Conservation (phyloP, 2,888 invertebrate genomes). For the Drosophila demipolita region DNA sequence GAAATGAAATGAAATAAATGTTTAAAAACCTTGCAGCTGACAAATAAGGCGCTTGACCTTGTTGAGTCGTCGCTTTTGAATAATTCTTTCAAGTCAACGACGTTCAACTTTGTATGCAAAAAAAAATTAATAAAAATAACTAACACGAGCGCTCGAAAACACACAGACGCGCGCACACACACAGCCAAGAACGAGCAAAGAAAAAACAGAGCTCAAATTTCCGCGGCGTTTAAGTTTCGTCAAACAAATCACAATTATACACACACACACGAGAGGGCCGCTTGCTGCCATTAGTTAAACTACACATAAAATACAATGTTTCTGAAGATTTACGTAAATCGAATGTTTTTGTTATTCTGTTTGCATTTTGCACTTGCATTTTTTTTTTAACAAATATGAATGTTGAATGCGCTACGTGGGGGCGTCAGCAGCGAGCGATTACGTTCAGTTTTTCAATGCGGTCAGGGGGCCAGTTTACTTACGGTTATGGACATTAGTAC, state of each 20-base stretch:
- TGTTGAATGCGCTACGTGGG: conserved; percentile 63
- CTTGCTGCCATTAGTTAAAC: conserved; percentile 38
- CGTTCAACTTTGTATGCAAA: conserved; percentile 70
- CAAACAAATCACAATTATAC: conserved; percentile 25
- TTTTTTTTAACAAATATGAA: conserved; percentile 52
- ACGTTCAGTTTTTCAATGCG: conserved; percentile 5
- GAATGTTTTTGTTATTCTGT: conserved; percentile 40
- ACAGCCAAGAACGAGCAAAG: conserved; percentile 32
- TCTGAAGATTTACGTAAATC: conserved; percentile 34
- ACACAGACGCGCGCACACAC: conserved; percentile 34
- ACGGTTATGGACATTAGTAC: conserved; percentile 85
- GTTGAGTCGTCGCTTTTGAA: conserved; percentile 70
- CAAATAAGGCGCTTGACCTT: conserved; percentile 77
- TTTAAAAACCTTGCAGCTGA: conserved; percentile 59
- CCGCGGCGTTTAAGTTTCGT: conserved; percentile 66
- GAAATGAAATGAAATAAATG: conserved; percentile 60
- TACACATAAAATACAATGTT: conserved; percentile 34
- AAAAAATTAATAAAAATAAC: conserved; percentile 38
- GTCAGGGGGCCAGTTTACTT: conserved; percentile 61
- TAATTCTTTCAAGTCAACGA: conserved; percentile 73
- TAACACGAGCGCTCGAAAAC: conserved; percentile 23
- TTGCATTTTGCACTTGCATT: conserved; percentile 52
- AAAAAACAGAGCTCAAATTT: conserved; percentile 70
- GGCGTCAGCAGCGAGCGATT: conserved; percentile 46
- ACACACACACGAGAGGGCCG: conserved; percentile 4